phyloP scores from a whole-genome alignment of 2,888 invertebrate species.

The Horisme vitalbata region DNA sequence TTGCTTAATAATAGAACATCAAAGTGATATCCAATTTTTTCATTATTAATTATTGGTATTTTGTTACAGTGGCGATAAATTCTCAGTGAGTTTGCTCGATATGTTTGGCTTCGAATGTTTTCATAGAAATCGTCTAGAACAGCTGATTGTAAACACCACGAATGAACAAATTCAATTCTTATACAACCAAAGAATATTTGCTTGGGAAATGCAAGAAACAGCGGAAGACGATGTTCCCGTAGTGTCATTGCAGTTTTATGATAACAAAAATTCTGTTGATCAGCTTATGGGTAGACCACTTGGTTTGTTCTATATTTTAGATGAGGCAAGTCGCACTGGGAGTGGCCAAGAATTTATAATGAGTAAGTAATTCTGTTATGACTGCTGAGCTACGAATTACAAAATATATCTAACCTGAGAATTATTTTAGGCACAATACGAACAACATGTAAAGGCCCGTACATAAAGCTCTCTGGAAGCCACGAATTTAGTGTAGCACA shows the following conservation, averaged over 20 bases:
- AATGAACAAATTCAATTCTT: conserved; percentile 97
- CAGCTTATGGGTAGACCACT: conserved; percentile 92
- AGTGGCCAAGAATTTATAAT: conserved; percentile 88
- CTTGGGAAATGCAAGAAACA: conserved; percentile 93
- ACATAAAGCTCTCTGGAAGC: conserved; percentile 80
- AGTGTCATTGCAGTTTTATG: conserved; percentile 90
- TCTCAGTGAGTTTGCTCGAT: conserved; percentile 91
- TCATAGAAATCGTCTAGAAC: conserved; percentile 92
- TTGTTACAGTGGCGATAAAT: conserved; percentile 90
- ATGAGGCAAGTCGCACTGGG: conserved; percentile 91
- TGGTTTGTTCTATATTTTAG: conserved; percentile 92
- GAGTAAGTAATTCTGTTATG: conserved; percentile 72
- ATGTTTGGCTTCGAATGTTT: conserved; percentile 97
- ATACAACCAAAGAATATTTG: conserved; percentile 95
- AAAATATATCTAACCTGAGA: conserved; percentile 8
- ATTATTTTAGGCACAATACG: conserved; percentile 79
- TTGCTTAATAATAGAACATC: neutral
- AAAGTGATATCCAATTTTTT: neutral
- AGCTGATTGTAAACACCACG: conserved; percentile 93
- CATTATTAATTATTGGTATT: neutral
- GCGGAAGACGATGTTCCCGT: conserved; percentile 90
- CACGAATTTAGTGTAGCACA: conserved; percentile 93
- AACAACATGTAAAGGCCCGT: conserved; percentile 76
- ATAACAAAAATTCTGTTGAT: conserved; percentile 94
- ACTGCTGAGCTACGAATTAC: neutral